A percentile compares a stretch with the other conserved stretches of the same genome.
Conservation (phyloP, 2,797 vertebrate genomes). For the Lithobates sylvaticus region DNA sequence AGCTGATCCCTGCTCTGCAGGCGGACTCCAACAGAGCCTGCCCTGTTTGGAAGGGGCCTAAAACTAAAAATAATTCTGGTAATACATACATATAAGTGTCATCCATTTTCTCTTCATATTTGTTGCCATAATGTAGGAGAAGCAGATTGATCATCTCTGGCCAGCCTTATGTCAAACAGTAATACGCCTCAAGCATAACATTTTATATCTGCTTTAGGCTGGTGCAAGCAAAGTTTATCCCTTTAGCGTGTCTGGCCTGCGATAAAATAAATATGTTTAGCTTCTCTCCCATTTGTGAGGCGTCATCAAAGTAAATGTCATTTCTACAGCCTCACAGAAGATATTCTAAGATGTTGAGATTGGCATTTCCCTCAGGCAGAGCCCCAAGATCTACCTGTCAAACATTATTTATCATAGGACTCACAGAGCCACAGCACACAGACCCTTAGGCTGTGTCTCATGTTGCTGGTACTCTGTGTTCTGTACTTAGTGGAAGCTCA, state of each 20-base stretch:
- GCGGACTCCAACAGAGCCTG: too few species aligned
- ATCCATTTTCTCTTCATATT: background rate
- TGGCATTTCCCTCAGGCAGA: conserved; percentile 40
- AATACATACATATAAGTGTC: too few species aligned
- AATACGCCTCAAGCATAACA: background rate
- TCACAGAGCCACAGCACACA: background rate
- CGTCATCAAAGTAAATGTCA: conserved; percentile 13
- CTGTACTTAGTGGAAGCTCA: conserved; percentile 30
- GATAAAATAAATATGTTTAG: conserved; percentile 2
- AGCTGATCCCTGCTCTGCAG: too few species aligned
- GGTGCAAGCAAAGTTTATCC: background rate
- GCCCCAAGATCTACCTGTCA: conserved; percentile 22
- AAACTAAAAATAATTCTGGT: too few species aligned
- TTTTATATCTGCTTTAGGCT: background rate
- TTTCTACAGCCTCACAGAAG: conserved; percentile 4
- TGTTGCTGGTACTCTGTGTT: conserved; percentile 6
- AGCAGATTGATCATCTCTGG: background rate
- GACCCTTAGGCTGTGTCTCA: background rate
- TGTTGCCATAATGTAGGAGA: background rate
- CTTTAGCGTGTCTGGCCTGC: background rate
- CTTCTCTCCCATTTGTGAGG: conserved; percentile 6
- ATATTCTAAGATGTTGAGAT: conserved; percentile 32
- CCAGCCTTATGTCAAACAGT: background rate
- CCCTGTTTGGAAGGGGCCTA: too few species aligned
- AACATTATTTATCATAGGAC: conserved; percentile 21